These are phyloP conservation scores for Malthinus flaveolus DNA, from an alignment of 2,888 invertebrate genomes.

Conservation along the genomic window DNA sequence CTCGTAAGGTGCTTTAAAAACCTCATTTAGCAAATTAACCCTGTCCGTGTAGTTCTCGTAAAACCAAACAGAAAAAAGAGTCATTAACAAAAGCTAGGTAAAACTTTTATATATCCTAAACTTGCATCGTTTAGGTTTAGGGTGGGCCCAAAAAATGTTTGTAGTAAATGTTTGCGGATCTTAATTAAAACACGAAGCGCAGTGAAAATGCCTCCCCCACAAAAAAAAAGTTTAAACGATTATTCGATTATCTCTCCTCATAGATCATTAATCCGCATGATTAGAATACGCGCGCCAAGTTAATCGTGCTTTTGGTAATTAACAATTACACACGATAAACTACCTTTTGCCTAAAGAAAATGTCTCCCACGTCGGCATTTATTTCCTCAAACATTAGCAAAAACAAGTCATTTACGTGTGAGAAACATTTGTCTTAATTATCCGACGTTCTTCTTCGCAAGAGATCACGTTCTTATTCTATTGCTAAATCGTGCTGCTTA, in stretches of 20 bases:
- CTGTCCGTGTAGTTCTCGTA: constrained; percentile 40
- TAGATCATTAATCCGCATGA: constrained; percentile 21
- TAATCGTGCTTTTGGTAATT: constrained; percentile 24
- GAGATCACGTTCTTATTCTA: constrained; percentile 30
- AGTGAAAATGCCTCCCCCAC: too few relatives aligned
- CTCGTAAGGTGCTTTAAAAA: constrained; percentile 15
- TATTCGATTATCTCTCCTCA: constrained; percentile 13
- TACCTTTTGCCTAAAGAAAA: constrained; percentile 12
- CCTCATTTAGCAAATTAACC: constrained; percentile 42
- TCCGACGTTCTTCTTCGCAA: constrained; percentile 29
- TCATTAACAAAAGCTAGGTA: constrained; percentile 47
- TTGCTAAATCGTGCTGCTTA: constrained; percentile 30
- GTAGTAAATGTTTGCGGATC: not conserved
- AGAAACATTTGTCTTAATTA: constrained; percentile 36
- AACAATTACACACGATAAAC: constrained; percentile 18
- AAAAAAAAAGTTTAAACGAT: not conserved
- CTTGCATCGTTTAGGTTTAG: constrained; percentile 27
- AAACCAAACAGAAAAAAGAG: constrained; percentile 48
- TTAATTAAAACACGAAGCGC: too few relatives aligned
- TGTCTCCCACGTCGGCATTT: constrained; percentile 20
- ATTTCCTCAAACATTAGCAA: constrained; percentile 30
- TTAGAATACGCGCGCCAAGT: constrained; percentile 10
- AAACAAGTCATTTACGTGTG: constrained; percentile 36
- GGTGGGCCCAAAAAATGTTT: constrained; percentile 14
- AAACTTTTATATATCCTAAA: constrained; percentile 44